phyloP scores from a whole-genome alignment of 53 echinoderm and acorn worm species.

The Mesocentrotus franciscanus region DNA sequence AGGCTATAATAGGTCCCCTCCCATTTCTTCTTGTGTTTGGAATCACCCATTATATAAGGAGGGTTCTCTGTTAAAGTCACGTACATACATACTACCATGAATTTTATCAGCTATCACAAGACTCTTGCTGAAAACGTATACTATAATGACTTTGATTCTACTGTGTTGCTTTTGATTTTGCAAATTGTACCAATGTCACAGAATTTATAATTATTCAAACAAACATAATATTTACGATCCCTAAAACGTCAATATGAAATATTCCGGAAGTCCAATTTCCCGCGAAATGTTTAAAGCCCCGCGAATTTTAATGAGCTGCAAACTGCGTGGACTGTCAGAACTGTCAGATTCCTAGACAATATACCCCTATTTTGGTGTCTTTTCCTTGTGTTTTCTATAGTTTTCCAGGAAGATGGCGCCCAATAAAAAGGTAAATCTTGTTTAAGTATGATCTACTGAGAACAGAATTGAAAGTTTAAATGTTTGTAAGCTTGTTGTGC shows the following conservation, averaged over 20 bases:
- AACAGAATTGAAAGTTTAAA: too few species aligned
- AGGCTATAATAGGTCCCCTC: neutral
- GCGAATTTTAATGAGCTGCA: conserved; percentile 46
- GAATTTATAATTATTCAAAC: neutral
- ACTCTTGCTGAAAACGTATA: neutral
- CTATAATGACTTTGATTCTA: neutral
- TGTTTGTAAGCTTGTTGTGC: neutral
- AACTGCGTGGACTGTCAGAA: neutral
- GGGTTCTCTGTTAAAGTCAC: neutral
- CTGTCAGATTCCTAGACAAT: neutral
- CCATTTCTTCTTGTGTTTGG: neutral
- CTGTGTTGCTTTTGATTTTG: neutral
- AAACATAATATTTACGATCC: neutral
- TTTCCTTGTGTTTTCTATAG: neutral
- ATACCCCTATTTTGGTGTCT: neutral
- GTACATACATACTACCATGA: neutral
- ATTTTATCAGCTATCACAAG: too few species aligned
- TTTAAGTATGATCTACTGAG: neutral
- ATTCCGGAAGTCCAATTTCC: conserved; percentile 44
- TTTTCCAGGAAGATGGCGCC: conserved; percentile 4
- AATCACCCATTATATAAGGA: neutral
- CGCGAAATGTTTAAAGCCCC: conserved; percentile 54
- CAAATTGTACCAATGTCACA: neutral
- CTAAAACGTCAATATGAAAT: neutral
- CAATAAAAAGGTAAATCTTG: conserved; percentile 21